A percentile compares a stretch with the other conserved stretches of the same genome.
Evolutionary conservation across 1,140 invertebrate genomes (phyloP).

Genomic region (Eufriesea mexicana): DNA sequence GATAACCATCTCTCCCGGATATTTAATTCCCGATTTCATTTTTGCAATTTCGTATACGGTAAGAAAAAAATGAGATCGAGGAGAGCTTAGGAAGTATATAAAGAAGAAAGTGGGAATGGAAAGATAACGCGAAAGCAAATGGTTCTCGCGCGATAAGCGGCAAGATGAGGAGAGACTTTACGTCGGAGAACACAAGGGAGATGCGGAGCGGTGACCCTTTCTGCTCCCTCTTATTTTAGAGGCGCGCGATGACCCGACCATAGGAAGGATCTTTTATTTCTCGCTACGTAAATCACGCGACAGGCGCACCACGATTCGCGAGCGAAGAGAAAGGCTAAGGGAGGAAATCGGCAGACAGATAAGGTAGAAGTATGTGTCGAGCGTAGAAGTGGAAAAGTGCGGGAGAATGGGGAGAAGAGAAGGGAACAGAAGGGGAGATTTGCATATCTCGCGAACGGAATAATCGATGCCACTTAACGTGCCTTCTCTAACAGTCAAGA

Average conservation of each 20-base stretch:
- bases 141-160: constrained; percentile 48
- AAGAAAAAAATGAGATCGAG: not conserved
- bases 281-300: constrained; percentile 76
- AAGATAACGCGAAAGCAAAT: not conserved
- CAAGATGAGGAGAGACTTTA: constrained; percentile 23
- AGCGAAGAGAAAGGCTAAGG: constrained; percentile 1
- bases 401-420: constrained; percentile 7
- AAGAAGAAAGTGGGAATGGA: not conserved
- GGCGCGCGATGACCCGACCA: not conserved
- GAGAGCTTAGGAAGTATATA: not conserved
- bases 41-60: too few species aligned
- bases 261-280: constrained; percentile 69
- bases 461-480: constrained; percentile 78
- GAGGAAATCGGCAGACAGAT: constrained; percentile 24
- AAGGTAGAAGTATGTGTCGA: constrained; percentile 27
- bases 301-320: constrained; percentile 65
- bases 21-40: not conserved
- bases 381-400: constrained; percentile 35
- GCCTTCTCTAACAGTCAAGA: constrained; percentile 42
- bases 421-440: constrained; percentile 58
- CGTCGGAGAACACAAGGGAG: constrained; percentile 50
- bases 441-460: constrained; percentile 78
- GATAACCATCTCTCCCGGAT: not conserved
- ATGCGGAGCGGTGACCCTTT: constrained; percentile 3
- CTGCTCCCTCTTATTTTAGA: constrained; percentile 17